These are phyloP conservation scores for Crossocerus cetratus DNA, from an alignment of 2,888 invertebrate genomes.

Conservation along the genomic window DNA sequence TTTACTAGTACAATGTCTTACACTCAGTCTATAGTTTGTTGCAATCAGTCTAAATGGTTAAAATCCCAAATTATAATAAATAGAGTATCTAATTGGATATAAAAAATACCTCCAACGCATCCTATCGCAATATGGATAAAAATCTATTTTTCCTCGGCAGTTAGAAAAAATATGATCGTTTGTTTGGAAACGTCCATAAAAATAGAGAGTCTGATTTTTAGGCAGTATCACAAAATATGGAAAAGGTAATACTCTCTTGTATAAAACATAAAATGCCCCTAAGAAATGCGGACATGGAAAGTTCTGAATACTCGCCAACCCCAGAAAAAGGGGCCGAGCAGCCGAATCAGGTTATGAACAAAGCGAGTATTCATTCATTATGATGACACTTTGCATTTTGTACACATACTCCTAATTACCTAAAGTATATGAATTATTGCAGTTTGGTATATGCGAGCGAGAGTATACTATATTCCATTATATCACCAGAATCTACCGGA, in stretches of 20 bases:
- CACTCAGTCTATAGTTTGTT: constrained; percentile 31
- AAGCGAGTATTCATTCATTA: no score
- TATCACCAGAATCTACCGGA: no score
- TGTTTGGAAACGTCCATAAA: constrained; percentile 7
- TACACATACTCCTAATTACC: constrained; percentile 25
- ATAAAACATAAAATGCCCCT: neutral
- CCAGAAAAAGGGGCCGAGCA: no score
- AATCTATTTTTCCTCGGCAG: neutral
- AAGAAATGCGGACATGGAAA: neutral
- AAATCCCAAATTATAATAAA: constrained; percentile 1
- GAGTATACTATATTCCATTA: constrained; percentile 17
- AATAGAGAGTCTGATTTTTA: constrained; percentile 6
- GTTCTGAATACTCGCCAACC: neutral
- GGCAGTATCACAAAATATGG: constrained; percentile 4
- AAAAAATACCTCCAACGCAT: no score
- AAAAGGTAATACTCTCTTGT: neutral
- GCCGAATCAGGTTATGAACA: no score
- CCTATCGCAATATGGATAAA: no score
- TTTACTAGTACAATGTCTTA: constrained; percentile 21
- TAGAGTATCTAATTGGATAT: no score
- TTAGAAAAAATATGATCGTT: constrained; percentile 19
- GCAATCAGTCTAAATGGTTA: constrained; percentile 25
- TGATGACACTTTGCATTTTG: neutral
- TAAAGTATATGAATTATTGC: constrained; percentile 35
- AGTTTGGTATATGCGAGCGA: constrained; percentile 35